Conservation (phyloP, 1,140 invertebrate genomes). For the Cepaea nemoralis region DNA sequence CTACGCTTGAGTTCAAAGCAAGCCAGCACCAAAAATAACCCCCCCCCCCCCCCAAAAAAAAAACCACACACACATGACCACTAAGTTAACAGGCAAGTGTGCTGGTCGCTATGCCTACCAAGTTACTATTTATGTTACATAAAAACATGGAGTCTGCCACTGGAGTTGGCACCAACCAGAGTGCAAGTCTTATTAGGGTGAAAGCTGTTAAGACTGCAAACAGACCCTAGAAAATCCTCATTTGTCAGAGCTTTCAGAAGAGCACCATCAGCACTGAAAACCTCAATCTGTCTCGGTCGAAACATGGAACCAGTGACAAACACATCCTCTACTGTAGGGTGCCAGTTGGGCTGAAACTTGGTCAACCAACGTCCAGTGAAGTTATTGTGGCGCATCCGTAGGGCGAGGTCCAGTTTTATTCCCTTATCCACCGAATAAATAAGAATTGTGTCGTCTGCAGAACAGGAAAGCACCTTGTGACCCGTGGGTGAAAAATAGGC, state of each 20-base stretch:
- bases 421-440: constrained; percentile 8
- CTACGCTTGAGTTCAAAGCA: no score
- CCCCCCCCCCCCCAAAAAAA: no score
- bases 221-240: constrained; percentile 60
- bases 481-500: constrained; percentile 36
- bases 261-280: constrained; percentile 55
- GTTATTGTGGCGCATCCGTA: constrained; percentile 67
- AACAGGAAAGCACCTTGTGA: constrained; percentile 23
- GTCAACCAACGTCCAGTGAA: constrained; percentile 71
- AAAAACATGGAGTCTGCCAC: constrained; percentile 67
- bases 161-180: constrained; percentile 67
- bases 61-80: no score
- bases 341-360: constrained; percentile 68
- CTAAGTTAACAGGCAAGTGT: no score
- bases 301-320: constrained; percentile 70
- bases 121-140: no score
- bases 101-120: no score
- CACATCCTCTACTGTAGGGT: constrained; percentile 69
- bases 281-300: constrained; percentile 63
- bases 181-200: constrained; percentile 57
- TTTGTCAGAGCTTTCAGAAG: constrained; percentile 49
- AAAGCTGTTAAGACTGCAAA: constrained; percentile 61
- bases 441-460: constrained; percentile 30
- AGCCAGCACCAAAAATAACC: no score
- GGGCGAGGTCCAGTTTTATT: constrained; percentile 38